phyloP scores from a whole-genome alignment of 1,140 invertebrate genomes.

The Zeugodacus cucurbitae region DNA sequence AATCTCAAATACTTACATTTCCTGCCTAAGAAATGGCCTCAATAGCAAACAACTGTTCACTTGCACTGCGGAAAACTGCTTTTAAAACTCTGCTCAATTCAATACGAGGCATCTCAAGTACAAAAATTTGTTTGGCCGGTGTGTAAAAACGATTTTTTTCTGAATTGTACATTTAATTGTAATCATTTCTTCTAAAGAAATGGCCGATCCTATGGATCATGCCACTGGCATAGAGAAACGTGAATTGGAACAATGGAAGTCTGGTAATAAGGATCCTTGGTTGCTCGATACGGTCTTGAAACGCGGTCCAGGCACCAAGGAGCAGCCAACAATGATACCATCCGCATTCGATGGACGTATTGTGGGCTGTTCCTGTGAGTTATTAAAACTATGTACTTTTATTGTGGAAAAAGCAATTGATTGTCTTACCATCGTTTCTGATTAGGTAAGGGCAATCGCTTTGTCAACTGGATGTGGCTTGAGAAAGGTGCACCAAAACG shows the following conservation, averaged over 20 bases:
- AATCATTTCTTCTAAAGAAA: constrained; percentile 49
- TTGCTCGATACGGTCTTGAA: constrained; percentile 77
- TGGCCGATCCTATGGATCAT: constrained; percentile 88
- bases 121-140: neutral
- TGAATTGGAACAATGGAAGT: constrained; percentile 82
- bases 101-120: neutral
- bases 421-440: constrained; percentile 43
- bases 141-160: neutral
- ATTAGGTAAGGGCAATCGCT: constrained; percentile 84
- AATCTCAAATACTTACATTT: too few relatives aligned
- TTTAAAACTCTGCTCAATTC: too few relatives aligned
- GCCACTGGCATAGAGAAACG: constrained; percentile 91
- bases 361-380: constrained; percentile 90
- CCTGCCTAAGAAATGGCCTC: neutral
- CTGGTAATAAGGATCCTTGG: constrained; percentile 91
- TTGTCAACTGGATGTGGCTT: constrained; percentile 93
- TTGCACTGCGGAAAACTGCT: neutral
- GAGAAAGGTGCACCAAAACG: constrained; percentile 86
- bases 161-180: neutral
- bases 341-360: constrained; percentile 88
- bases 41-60: neutral
- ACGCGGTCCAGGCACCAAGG: constrained; percentile 81
- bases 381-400: constrained; percentile 15
- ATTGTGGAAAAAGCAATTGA: neutral
- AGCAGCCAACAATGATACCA: constrained; percentile 86